phyloP scores from a whole-genome alignment of 2,797 vertebrate genomes.

The Coregonus suidteri region DNA sequence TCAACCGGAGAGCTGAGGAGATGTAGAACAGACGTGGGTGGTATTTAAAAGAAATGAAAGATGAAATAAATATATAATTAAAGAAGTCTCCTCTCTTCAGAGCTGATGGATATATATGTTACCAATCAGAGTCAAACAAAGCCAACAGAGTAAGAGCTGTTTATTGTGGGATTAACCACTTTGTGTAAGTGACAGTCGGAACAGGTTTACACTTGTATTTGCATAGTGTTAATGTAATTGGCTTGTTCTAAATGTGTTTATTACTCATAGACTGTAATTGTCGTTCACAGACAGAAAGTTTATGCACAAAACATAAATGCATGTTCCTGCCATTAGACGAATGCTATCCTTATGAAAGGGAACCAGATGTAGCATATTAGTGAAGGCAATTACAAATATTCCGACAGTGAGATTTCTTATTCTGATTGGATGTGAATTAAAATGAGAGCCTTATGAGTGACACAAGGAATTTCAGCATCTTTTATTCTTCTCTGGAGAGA shows the following conservation, averaged over 20 bases:
- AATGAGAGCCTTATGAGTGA: neutral
- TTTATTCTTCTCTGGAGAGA: neutral
- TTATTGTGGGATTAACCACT: conserved; percentile 50
- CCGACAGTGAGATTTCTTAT: neutral
- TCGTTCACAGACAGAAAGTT: neutral
- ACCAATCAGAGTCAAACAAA: conserved; percentile 61
- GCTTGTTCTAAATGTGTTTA: conserved; percentile 1
- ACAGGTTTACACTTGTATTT: conserved; percentile 12
- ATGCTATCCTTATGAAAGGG: neutral
- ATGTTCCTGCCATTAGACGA: neutral
- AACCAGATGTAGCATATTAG: neutral
- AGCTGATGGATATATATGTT: conserved; percentile 50
- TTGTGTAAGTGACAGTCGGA: neutral
- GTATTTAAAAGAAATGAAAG: conserved; percentile 77
- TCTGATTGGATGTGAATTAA: neutral
- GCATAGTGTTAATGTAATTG: conserved; percentile 25
- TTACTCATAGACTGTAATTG: no score
- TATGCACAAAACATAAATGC: neutral
- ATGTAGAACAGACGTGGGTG: conserved; percentile 73
- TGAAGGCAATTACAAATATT: neutral
- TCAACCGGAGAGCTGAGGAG: conserved; percentile 24
- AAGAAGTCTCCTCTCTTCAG: conserved; percentile 32
- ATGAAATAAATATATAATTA: conserved; percentile 8
- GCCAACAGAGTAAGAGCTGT: conserved; percentile 47
- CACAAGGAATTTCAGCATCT: conserved; percentile 27